Evolutionary conservation across 2,888 invertebrate species (phyloP).

Genomic region (Latheticus oryzae): DNA sequence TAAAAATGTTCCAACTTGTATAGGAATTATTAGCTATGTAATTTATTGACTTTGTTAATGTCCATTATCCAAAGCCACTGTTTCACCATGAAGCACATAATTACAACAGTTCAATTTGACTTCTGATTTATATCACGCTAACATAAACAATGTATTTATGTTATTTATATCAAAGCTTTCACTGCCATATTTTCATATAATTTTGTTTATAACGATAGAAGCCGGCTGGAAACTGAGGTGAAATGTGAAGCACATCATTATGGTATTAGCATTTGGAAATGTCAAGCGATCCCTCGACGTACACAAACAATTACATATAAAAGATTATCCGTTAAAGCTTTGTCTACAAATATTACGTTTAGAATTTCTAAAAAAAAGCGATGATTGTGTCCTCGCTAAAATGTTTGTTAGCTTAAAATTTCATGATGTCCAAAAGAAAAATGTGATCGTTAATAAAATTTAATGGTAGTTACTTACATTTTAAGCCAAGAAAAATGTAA

Average conservation of each 20-base stretch:
- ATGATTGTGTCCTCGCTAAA: no score
- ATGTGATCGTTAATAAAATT: slow-evolving; percentile 61
- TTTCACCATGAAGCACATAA: slow-evolving; percentile 28
- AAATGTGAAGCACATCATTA: slow-evolving; percentile 43
- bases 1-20: slow-evolving; percentile 56
- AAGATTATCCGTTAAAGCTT: no score
- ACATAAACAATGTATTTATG: slow-evolving; percentile 29
- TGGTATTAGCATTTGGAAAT: slow-evolving; percentile 52
- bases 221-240: slow-evolving; percentile 19
- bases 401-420: background rate
- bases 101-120: slow-evolving; percentile 31
- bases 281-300: slow-evolving; percentile 55
- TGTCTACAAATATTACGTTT: no score
- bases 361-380: no score
- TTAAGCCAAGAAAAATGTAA: slow-evolving; percentile 64
- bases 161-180: slow-evolving; percentile 18
- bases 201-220: slow-evolving; percentile 1
- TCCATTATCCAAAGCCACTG: slow-evolving; percentile 38
- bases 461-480: slow-evolving; percentile 61
- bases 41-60: slow-evolving; percentile 55
- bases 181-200: slow-evolving; percentile 10
- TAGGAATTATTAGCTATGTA: slow-evolving; percentile 52
- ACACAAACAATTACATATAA: slow-evolving; percentile 59
- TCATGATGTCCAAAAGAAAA: slow-evolving; percentile 41
- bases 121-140: slow-evolving; percentile 25